These are phyloP conservation scores for Fopius arisanus DNA, from an alignment of 1,140 invertebrate species.

Conservation along the genomic window DNA sequence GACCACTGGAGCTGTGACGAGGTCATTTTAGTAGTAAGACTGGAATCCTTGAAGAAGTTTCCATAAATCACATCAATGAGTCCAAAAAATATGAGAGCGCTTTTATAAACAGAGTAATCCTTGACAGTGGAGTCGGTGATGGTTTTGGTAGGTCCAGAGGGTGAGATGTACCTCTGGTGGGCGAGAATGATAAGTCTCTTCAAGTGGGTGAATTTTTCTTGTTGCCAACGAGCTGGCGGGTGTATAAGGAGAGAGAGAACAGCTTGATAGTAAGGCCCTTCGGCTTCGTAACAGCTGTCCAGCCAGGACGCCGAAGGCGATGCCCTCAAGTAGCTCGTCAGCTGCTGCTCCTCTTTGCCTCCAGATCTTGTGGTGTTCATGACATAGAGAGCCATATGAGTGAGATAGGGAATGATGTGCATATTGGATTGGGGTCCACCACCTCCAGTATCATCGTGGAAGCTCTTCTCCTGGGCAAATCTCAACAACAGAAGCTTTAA, in stretches of 20 bases:
- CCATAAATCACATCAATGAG: conserved; percentile 80
- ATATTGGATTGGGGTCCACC: conserved; percentile 97
- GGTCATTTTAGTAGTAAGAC: conserved; percentile 68
- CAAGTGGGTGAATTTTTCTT: conserved; percentile 75
- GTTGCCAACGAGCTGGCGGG: conserved; percentile 75
- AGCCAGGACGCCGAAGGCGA: conserved; percentile 70
- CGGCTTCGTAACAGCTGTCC: conserved; percentile 86
- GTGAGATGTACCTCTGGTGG: conserved; percentile 75
- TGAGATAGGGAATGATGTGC: conserved; percentile 93
- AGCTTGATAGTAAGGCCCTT: conserved; percentile 88
- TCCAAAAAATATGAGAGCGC: conserved; percentile 84
- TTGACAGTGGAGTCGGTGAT: conserved; percentile 68
- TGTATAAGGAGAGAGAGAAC: conserved; percentile 82
- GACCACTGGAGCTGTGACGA: conserved; percentile 84
- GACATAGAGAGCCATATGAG: conserved; percentile 95
- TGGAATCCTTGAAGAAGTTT: conserved; percentile 76
- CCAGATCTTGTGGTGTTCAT: conserved; percentile 88
- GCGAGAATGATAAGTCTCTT: conserved; percentile 80
- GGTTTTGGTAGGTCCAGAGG: conserved; percentile 65
- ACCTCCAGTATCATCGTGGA: conserved; percentile 96
- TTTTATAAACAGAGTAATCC: conserved; percentile 86
- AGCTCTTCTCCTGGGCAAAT: conserved; percentile 93
- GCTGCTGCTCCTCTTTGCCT: conserved; percentile 76
- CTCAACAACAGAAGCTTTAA: conserved; percentile 88
- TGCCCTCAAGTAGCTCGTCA: conserved; percentile 74